These are phyloP conservation scores for Caretta caretta DNA, from an alignment of 2,113 vertebrate genomes.

Conservation along the genomic window DNA sequence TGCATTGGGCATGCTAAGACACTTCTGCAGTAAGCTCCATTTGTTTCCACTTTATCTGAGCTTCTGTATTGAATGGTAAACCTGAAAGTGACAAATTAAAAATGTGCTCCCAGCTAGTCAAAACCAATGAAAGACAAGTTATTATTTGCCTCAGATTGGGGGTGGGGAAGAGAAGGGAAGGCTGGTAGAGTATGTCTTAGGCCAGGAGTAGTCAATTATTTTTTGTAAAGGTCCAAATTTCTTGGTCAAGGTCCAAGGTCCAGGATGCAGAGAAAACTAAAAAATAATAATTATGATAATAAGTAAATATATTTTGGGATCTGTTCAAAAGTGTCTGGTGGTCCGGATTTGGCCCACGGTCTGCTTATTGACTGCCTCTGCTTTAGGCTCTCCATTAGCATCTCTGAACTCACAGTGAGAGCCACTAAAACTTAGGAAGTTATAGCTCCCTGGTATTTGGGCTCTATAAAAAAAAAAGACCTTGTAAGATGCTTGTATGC, in stretches of 20 bases:
- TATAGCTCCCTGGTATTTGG: constrained; percentile 11
- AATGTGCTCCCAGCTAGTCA: constrained; percentile 2
- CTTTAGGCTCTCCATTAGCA: not conserved
- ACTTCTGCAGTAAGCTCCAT: constrained; percentile 32
- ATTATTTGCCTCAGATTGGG: not conserved
- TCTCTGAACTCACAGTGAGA: not conserved
- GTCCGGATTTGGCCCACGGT: too few relatives aligned
- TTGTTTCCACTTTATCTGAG: constrained; percentile 34
- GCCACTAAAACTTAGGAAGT: constrained; percentile 2
- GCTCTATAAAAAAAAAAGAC: constrained; percentile 50
- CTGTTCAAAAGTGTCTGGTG: too few relatives aligned
- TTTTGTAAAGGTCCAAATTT: too few relatives aligned
- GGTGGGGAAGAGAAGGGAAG: not conserved
- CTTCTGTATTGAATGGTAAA: constrained; percentile 39
- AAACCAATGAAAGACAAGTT: constrained; percentile 20
- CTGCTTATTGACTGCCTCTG: not conserved
- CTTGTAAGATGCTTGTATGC: not conserved
- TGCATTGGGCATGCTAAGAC: not conserved
- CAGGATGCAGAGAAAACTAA: too few relatives aligned
- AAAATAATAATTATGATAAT: too few relatives aligned
- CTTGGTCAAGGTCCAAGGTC: too few relatives aligned
- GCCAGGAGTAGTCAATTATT: too few relatives aligned
- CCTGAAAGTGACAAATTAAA: constrained; percentile 43
- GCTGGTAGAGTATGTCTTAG: not conserved
- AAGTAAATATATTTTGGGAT: too few relatives aligned